Conservation (phyloP, 2,888 invertebrate genomes). For the Philhelius pedissequus region DNA sequence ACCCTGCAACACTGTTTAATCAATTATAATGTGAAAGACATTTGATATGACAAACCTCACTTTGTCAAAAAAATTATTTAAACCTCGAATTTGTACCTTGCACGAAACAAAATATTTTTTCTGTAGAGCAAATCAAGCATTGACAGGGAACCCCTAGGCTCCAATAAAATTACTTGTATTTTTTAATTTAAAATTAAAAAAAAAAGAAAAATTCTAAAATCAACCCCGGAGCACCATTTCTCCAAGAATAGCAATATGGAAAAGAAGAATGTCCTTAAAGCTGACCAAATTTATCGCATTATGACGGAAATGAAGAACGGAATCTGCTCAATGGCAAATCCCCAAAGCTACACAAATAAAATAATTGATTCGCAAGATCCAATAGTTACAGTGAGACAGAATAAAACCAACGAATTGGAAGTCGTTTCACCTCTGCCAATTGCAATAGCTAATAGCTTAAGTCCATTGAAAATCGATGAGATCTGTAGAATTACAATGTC, state of each 20-base stretch:
- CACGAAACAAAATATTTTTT: too few species aligned
- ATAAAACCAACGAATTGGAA: slow-evolving; percentile 27
- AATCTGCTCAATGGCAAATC: slow-evolving; percentile 21
- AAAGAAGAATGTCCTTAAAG: background rate
- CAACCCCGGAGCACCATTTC: background rate
- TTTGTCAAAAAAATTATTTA: too few species aligned
- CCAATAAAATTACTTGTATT: background rate
- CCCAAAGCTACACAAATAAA: slow-evolving; percentile 25
- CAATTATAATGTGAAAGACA: too few species aligned
- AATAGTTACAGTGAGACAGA: slow-evolving; percentile 17
- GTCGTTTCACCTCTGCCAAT: background rate
- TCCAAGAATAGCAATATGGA: background rate
- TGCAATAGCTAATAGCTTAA: slow-evolving; percentile 23
- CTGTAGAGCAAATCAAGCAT: too few species aligned
- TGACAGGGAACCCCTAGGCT: background rate
- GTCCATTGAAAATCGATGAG: slow-evolving; percentile 9
- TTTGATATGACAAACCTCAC: too few species aligned
- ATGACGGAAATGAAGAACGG: slow-evolving; percentile 37
- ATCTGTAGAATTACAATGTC: slow-evolving; percentile 8
- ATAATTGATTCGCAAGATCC: slow-evolving; percentile 19
- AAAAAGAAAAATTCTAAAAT: background rate
- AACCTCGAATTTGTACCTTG: too few species aligned
- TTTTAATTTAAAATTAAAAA: background rate
- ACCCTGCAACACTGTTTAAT: too few species aligned
- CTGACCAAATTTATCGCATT: slow-evolving; percentile 24